Percentiles rank a stretch among this genome's conserved stretches.
Conservation (phyloP, 2,888 invertebrate species). For the Diarsia mendica region DNA sequence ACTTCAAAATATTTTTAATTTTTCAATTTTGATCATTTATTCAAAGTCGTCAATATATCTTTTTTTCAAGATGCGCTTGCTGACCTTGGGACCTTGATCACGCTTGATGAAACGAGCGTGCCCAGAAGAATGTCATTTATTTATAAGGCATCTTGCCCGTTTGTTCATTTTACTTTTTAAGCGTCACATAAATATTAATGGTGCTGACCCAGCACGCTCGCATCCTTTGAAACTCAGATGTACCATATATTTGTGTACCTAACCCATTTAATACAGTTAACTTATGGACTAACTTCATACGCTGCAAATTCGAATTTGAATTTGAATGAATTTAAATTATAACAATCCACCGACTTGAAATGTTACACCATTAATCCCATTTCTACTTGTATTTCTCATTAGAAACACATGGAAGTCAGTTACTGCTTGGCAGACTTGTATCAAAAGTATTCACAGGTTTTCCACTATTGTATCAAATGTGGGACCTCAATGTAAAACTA, state of each 20-base stretch:
- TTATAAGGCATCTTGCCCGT: neutral
- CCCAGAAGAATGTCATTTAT: neutral
- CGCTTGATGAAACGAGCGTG: too few species aligned
- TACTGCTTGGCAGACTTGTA: neutral
- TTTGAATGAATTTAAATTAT: neutral
- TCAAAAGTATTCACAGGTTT: neutral
- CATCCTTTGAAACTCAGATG: slow-evolving; percentile 30
- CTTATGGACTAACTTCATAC: neutral
- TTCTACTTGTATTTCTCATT: neutral
- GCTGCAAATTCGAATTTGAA: neutral
- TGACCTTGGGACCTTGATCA: too few species aligned
- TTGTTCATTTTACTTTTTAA: slow-evolving; percentile 26
- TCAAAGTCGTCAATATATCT: neutral
- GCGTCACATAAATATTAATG: slow-evolving; percentile 42
- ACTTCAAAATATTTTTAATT: neutral
- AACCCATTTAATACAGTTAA: slow-evolving; percentile 12
- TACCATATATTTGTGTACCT: slow-evolving; percentile 8
- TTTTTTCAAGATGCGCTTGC: too few species aligned
- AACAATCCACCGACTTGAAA: neutral
- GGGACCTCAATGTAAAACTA: neutral
- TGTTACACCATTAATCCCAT: too few species aligned
- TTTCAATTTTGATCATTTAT: neutral
- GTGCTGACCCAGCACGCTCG: slow-evolving; percentile 32
- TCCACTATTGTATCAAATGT: neutral
- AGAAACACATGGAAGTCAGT: neutral